Percentiles rank a stretch among this genome's conserved stretches.
phyloP scores from a whole-genome alignment of 2,113 vertebrate genomes.

The Camelus bactrianus region DNA sequence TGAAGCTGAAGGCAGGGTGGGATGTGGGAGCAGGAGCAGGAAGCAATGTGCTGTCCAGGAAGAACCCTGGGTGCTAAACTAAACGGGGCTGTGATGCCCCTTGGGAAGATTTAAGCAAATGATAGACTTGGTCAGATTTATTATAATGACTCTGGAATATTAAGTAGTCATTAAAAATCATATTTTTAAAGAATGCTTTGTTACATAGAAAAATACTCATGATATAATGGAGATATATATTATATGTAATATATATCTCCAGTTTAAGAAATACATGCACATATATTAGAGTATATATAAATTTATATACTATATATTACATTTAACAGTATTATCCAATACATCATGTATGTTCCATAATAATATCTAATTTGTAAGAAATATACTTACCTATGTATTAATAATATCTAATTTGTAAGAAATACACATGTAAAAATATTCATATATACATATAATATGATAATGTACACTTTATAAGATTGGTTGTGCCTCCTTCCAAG shows the following conservation, averaged over 20 bases:
- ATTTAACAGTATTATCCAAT: background rate
- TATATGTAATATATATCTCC: background rate
- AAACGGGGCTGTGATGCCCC: background rate
- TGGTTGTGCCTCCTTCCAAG: background rate
- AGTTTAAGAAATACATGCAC: background rate
- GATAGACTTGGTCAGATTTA: background rate
- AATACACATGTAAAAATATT: background rate
- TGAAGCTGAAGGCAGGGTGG: background rate
- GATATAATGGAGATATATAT: background rate
- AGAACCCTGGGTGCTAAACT: background rate
- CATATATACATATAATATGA: background rate
- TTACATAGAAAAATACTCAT: background rate
- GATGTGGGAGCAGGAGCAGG: background rate
- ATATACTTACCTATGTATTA: background rate
- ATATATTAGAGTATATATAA: background rate
- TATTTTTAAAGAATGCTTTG: background rate
- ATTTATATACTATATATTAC: background rate
- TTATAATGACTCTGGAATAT: background rate
- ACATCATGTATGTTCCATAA: background rate
- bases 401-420: background rate
- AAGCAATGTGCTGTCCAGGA: background rate
- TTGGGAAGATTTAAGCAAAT: background rate
- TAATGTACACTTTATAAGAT: background rate
- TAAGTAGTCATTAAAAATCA: background rate
- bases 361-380: background rate